phyloP scores from a whole-genome alignment of 2,797 vertebrate species.

The Fundulus diaphanus region DNA sequence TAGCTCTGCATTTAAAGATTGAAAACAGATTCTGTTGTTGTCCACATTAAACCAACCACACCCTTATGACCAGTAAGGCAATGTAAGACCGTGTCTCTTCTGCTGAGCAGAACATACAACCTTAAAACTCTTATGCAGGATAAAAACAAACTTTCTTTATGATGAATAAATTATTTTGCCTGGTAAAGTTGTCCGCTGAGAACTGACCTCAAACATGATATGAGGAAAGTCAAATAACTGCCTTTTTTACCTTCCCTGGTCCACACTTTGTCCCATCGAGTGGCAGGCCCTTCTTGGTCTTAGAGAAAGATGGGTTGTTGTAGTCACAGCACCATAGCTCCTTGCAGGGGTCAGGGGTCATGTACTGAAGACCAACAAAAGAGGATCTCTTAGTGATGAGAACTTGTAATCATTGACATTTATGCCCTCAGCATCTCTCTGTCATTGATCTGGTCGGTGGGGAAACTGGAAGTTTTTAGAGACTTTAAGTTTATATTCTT shows the following conservation, averaged over 20 bases:
- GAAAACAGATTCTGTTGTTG: not conserved
- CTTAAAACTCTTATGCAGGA: not conserved
- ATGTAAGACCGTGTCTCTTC: not conserved
- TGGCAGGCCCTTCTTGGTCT: constrained; percentile 95
- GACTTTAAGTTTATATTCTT: too few relatives aligned
- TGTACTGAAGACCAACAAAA: constrained; percentile 81
- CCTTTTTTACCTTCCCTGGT: constrained; percentile 88
- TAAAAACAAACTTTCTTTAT: not conserved
- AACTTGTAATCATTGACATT: not conserved
- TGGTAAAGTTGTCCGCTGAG: too few relatives aligned
- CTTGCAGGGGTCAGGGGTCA: constrained; percentile 92
- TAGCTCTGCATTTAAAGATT: not conserved
- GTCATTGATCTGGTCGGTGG: too few relatives aligned
- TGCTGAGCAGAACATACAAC: not conserved
- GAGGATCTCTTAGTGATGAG: too few relatives aligned
- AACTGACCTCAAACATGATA: not conserved
- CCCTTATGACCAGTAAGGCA: not conserved
- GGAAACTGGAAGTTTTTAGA: too few relatives aligned
- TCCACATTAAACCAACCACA: too few relatives aligned
- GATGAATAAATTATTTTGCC: too few relatives aligned
- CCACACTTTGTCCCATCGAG: constrained; percentile 95
- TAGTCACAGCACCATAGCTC: constrained; percentile 97
- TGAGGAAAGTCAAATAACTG: not conserved
- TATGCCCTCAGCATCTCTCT: too few relatives aligned
- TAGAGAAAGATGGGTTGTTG: constrained; percentile 95